Evolutionary conservation across 2,888 invertebrate species (phyloP).

Genomic region (Embidobia sp.): DNA sequence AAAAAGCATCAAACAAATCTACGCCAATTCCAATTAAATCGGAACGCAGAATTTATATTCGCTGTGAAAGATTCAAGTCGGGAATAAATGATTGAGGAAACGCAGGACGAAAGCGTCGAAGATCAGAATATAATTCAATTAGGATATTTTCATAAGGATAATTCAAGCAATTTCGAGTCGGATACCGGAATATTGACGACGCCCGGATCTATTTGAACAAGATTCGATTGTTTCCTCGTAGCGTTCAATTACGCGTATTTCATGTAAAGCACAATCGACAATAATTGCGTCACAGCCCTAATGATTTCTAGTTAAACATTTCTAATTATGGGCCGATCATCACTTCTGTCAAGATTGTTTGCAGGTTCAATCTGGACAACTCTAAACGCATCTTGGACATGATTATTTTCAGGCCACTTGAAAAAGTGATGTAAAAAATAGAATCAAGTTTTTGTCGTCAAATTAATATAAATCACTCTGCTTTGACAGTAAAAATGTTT

Average conservation of each 20-base stretch:
- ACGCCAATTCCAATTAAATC: no score
- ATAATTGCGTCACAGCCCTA: not conserved
- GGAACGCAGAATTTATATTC: no score
- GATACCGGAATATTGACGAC: constrained; percentile 31
- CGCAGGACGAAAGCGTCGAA: not conserved
- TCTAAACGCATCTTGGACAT: no score
- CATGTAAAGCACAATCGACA: not conserved
- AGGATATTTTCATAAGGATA: constrained; percentile 25
- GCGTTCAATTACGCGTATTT: constrained; percentile 9
- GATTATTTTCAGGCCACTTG: no score
- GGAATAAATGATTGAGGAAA: no score
- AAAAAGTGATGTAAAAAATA: no score
- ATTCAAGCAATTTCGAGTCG: constrained; percentile 34
- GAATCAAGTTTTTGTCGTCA: no score
- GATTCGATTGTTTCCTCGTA: constrained; percentile 21
- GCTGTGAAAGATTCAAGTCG: no score
- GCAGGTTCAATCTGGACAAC: no score
- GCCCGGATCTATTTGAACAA: not conserved
- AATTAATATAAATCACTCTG: no score
- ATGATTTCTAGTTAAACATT: not conserved
- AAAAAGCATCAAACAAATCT: no score
- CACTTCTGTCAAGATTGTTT: not conserved
- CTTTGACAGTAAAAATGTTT: no score
- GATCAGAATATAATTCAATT: constrained; percentile 21
- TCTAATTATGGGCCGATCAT: not conserved